These are phyloP conservation scores for Mustela lutreola DNA, from an alignment of 2,113 vertebrate genomes.

Conservation along the genomic window DNA sequence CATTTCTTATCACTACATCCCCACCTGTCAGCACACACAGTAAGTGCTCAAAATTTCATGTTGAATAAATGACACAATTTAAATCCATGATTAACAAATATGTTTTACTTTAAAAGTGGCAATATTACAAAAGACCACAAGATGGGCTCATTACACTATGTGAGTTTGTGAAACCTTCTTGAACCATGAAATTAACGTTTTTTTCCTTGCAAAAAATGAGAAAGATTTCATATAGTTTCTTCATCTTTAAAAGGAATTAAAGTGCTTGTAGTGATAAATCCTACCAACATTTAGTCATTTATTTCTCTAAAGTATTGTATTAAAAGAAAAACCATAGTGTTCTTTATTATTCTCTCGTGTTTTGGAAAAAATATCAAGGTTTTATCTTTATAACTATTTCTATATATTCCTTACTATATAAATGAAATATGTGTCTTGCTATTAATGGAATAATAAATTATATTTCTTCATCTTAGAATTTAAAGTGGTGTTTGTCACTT, in stretches of 20 bases:
- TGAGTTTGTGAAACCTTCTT: constrained; percentile 33
- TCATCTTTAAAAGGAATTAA: constrained; percentile 60
- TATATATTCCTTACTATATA: constrained; percentile 37
- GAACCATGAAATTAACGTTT: not conserved
- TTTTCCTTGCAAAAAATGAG: not conserved
- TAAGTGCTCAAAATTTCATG: not conserved
- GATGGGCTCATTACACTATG: constrained; percentile 79
- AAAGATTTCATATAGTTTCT: constrained; percentile 28
- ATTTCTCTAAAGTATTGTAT: constrained; percentile 45
- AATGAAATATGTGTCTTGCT: constrained; percentile 54
- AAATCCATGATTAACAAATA: not conserved
- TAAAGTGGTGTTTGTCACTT: not conserved
- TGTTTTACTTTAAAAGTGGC: constrained; percentile 56
- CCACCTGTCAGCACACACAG: not conserved
- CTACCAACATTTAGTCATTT: constrained; percentile 35
- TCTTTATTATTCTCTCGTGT: constrained; percentile 4
- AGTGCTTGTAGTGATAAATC: constrained; percentile 41
- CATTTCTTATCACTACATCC: not conserved
- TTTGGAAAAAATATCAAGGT: constrained; percentile 55
- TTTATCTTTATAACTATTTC: constrained; percentile 54
- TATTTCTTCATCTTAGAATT: constrained; percentile 50
- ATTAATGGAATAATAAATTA: constrained; percentile 18
- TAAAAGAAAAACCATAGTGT: constrained; percentile 36
- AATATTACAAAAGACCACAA: constrained; percentile 82
- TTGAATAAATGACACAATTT: not conserved